Conservation (phyloP, 2,797 vertebrate species). For the Clarias laeviceps region DNA sequence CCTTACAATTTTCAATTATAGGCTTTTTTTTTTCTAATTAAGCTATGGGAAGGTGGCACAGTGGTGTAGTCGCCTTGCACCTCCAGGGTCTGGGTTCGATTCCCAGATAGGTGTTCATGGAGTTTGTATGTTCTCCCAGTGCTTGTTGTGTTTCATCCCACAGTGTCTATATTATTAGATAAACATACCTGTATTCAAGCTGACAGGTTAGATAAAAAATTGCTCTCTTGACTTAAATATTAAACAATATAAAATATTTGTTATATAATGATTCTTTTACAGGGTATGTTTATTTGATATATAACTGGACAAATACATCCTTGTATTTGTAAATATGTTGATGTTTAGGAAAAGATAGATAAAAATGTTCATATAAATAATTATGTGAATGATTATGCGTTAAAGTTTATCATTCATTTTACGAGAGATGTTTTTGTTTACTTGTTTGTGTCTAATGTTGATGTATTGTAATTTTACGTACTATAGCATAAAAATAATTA, state of each 20-base stretch:
- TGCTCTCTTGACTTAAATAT: not conserved
- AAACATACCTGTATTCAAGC: not conserved
- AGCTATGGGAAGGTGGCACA: too few relatives aligned
- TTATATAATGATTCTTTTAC: not conserved
- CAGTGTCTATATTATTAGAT: too few relatives aligned
- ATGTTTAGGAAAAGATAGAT: not conserved
- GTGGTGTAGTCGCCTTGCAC: too few relatives aligned
- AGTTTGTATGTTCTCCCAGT: too few relatives aligned
- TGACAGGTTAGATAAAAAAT: not conserved
- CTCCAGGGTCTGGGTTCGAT: too few relatives aligned
- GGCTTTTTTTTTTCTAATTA: not conserved
- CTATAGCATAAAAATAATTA: not conserved
- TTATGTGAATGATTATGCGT: not conserved
- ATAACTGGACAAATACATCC: not conserved
- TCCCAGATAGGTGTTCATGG: too few relatives aligned
- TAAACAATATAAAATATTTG: not conserved
- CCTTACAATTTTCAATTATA: not conserved
- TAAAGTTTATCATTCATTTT: not conserved
- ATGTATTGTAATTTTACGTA: not conserved
- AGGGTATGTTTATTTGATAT: not conserved
- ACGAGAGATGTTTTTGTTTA: not conserved
- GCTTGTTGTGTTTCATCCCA: too few relatives aligned
- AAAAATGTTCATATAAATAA: not conserved
- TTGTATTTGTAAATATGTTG: not conserved
- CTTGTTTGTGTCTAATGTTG: not conserved